Evolutionary conservation across 2,888 invertebrate genomes (phyloP).

Genomic region (Drosophila subquinaria): DNA sequence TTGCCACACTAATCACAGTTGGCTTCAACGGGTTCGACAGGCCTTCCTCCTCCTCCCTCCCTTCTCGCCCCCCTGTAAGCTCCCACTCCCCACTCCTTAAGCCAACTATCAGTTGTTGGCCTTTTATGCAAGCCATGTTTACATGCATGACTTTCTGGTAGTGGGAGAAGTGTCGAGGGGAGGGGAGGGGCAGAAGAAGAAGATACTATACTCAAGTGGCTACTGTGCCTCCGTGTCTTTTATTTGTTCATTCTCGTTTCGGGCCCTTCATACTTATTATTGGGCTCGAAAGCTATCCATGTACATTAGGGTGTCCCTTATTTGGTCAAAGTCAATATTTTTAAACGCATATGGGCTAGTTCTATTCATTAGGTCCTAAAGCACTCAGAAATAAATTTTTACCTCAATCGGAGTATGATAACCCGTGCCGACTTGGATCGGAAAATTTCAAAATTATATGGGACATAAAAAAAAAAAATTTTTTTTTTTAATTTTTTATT

Average conservation of each 20-base stretch:
- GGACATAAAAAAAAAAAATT: no score
- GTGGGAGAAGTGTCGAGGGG: background rate
- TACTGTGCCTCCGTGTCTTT: conserved; percentile 63
- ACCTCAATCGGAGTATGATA: no score
- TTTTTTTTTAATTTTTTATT: no score
- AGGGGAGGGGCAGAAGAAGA: background rate
- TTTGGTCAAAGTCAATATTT: no score
- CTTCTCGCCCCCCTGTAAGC: background rate
- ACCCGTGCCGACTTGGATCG: no score
- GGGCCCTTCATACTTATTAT: conserved; percentile 25
- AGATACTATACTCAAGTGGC: conserved; percentile 36
- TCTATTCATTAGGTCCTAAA: no score
- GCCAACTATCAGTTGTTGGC: conserved; percentile 26
- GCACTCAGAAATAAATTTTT: no score
- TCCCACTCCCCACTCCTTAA: conserved; percentile 1
- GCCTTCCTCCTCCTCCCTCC: background rate
- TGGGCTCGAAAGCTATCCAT: conserved; percentile 28
- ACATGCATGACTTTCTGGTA: conserved; percentile 2
- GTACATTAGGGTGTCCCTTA: no score
- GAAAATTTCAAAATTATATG: no score
- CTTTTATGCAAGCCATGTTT: conserved; percentile 41
- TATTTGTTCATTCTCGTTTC: conserved; percentile 49
- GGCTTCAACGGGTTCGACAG: conserved; percentile 60
- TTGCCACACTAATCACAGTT: conserved; percentile 77
- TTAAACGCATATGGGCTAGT: no score